Conservation (phyloP, 2,113 vertebrate genomes). For the Heloderma charlesbogerti region DNA sequence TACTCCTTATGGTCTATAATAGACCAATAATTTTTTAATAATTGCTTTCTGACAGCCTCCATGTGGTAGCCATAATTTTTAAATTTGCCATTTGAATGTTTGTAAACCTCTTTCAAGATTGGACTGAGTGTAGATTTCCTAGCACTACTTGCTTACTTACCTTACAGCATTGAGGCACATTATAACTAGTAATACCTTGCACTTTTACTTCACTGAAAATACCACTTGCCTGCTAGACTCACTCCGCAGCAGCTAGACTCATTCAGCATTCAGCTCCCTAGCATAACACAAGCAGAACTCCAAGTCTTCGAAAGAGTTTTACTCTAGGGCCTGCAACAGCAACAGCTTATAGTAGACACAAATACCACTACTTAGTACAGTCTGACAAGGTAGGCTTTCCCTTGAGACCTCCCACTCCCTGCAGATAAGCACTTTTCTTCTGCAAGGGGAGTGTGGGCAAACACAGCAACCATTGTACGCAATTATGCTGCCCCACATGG, state of each 20-base stretch:
- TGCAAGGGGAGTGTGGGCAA: neutral
- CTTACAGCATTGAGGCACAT: neutral
- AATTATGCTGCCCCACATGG: neutral
- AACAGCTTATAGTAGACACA: neutral
- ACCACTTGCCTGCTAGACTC: neutral
- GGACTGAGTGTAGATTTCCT: neutral
- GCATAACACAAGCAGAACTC: neutral
- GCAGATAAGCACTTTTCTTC: neutral
- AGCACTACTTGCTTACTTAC: neutral
- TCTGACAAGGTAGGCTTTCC: neutral
- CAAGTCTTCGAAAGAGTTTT: neutral
- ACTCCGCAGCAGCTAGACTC: neutral
- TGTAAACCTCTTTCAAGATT: neutral
- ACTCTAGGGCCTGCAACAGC: neutral
- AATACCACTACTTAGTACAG: neutral
- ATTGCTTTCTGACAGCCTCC: neutral
- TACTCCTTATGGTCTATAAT: too few relatives aligned
- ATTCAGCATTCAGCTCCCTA: neutral
- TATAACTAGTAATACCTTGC: neutral
- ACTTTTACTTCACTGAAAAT: neutral
- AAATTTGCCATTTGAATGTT: neutral
- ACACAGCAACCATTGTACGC: neutral
- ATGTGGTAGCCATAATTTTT: neutral
- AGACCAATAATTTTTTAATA: neutral
- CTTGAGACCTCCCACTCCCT: neutral